Conservation (phyloP, 37 sponge, comb jelly and placozoan genomes). For the Spongia lamella region DNA sequence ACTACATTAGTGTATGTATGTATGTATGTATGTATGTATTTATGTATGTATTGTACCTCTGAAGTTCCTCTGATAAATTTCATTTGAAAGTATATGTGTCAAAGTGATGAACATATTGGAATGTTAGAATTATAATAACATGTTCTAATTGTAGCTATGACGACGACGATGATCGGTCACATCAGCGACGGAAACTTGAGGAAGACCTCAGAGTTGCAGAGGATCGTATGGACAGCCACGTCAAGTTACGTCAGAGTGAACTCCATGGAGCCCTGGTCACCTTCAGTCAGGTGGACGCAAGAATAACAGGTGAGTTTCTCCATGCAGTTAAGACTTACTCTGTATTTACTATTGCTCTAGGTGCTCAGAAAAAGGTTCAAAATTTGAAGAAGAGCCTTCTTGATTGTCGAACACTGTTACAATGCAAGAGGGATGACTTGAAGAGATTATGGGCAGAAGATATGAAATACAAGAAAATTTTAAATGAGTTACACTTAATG, state of each 20-base stretch:
- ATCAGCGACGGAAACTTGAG: slow-evolving; percentile 46
- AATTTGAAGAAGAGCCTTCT: slow-evolving; percentile 52
- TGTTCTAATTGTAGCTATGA: slow-evolving; percentile 1
- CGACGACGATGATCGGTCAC: slow-evolving; percentile 58
- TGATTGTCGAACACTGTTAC: slow-evolving; percentile 72
- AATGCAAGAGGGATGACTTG: slow-evolving; percentile 84
- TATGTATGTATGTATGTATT: no score
- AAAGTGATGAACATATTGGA: no score
- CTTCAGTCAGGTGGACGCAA: slow-evolving; percentile 59
- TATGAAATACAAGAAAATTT: slow-evolving; percentile 77
- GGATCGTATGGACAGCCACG: slow-evolving; percentile 48
- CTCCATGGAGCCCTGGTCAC: slow-evolving; percentile 65
- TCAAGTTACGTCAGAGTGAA: slow-evolving; percentile 55
- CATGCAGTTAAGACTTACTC: background rate
- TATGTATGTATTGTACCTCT: no score
- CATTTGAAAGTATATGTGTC: no score
- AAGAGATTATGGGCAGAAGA: slow-evolving; percentile 89
- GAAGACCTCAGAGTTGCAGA: slow-evolving; percentile 46
- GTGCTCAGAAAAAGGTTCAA: slow-evolving; percentile 48
- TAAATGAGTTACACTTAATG: slow-evolving; percentile 82
- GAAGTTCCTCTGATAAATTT: no score
- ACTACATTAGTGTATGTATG: no score
- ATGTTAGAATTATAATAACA: no score
- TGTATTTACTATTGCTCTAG: slow-evolving; percentile 8
- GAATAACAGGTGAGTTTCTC: slow-evolving; percentile 50